Conservation (phyloP, 2,113 vertebrate genomes). For the Pterophyllum scalare region DNA sequence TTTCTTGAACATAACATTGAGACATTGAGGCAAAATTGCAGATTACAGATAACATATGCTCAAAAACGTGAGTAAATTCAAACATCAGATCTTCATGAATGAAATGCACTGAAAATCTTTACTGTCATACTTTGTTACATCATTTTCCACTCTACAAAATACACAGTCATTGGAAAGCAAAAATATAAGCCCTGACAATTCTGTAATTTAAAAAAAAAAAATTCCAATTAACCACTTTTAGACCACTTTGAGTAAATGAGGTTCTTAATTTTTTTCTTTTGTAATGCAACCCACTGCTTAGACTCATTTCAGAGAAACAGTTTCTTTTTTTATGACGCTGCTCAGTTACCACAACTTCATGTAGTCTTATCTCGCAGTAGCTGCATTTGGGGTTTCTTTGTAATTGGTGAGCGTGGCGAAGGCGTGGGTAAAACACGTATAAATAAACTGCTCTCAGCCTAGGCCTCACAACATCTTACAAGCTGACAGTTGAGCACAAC, state of each 20-base stretch:
- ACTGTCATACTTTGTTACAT: neutral
- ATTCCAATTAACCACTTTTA: neutral
- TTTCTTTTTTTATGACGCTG: neutral
- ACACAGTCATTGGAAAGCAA: neutral
- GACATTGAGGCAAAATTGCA: neutral
- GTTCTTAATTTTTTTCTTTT: neutral
- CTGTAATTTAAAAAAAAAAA: too few species aligned
- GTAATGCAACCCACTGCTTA: neutral
- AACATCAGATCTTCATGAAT: neutral
- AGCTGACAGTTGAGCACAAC: neutral
- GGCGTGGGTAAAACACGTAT: constrained; percentile 50
- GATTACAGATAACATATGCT: neutral
- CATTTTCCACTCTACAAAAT: too few species aligned
- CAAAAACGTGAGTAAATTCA: neutral
- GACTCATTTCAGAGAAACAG: neutral
- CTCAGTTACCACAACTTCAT: neutral
- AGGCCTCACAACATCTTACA: constrained; percentile 17
- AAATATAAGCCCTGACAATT: too few species aligned
- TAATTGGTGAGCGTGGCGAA: neutral
- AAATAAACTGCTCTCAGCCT: constrained; percentile 1
- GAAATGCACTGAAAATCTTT: neutral
- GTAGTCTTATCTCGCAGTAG: neutral
- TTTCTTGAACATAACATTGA: neutral
- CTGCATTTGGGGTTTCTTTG: neutral
- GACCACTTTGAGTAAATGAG: neutral